A percentile compares a stretch with the other conserved stretches of the same genome.
Conservation (phyloP, 2,797 vertebrate genomes). For the Austrolebias charrua region DNA sequence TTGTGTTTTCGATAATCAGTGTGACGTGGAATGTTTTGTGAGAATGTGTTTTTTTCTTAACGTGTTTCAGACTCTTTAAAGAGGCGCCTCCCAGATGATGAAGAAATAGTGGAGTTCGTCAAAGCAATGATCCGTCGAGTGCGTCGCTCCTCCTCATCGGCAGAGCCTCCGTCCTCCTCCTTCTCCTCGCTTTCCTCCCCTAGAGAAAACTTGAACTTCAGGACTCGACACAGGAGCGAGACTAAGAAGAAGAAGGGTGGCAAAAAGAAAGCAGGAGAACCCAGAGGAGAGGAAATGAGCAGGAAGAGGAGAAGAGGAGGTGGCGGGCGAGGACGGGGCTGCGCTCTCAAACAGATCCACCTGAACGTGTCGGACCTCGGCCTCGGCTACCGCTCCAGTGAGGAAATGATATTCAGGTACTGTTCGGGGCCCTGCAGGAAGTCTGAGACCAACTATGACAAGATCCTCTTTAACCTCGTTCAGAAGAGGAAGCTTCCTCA, state of each 20-base stretch:
- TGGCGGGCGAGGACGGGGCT: constrained; percentile 81
- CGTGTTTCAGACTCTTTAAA: constrained; percentile 81
- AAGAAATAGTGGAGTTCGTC: constrained; percentile 88
- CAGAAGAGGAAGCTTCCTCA: constrained; percentile 82
- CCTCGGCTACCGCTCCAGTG: constrained; percentile 90
- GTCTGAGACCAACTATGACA: constrained; percentile 91
- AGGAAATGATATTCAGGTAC: constrained; percentile 93
- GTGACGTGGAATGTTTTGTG: background rate
- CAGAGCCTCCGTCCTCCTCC: constrained; percentile 41
- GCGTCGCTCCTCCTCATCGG: constrained; percentile 80
- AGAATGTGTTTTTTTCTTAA: constrained; percentile 16
- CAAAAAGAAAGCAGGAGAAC: constrained; percentile 52
- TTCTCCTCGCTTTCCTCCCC: constrained; percentile 65
- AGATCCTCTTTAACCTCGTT: constrained; percentile 89
- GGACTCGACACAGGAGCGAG: constrained; percentile 77
- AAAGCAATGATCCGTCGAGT: constrained; percentile 87
- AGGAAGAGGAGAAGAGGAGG: constrained; percentile 62
- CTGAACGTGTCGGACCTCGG: constrained; percentile 94
- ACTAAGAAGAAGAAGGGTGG: constrained; percentile 63
- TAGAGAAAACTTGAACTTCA: constrained; percentile 62
- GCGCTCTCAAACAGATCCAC: constrained; percentile 88
- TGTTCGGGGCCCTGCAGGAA: constrained; percentile 92
- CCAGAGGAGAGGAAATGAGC: constrained; percentile 1
- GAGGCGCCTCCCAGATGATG: constrained; percentile 79
- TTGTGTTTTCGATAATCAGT: too few species aligned